These are phyloP conservation scores for Ecdyonurus torrentis DNA, from an alignment of 2,888 invertebrate genomes.

Conservation along the genomic window DNA sequence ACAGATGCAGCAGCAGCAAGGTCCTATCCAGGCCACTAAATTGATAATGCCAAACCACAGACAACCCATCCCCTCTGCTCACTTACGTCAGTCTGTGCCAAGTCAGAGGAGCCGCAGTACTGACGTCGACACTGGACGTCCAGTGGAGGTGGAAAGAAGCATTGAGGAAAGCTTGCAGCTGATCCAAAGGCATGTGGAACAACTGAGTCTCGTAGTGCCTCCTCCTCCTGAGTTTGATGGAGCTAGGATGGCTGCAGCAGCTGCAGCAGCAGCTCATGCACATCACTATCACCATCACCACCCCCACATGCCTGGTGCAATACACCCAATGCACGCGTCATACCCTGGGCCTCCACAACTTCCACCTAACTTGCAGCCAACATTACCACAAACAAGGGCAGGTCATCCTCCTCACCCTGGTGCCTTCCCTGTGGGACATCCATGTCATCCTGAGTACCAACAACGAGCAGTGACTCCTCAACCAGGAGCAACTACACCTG, in stretches of 20 bases:
- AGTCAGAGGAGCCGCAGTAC: slow-evolving; percentile 4
- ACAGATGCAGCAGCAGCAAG: background rate
- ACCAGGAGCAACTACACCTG: background rate
- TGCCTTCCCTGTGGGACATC: background rate
- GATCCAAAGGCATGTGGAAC: slow-evolving; percentile 23
- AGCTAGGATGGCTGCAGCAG: slow-evolving; percentile 23
- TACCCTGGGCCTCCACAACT: background rate
- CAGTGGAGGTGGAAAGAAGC: slow-evolving; percentile 17
- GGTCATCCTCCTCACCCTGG: background rate
- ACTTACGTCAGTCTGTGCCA: background rate
- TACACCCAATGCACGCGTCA: background rate
- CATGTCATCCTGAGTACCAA: background rate
- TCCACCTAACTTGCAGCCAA: background rate
- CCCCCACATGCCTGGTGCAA: background rate
- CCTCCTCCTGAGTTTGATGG: slow-evolving; percentile 41
- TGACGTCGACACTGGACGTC: slow-evolving; percentile 9
- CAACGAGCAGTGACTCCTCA: background rate
- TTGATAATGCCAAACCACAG: background rate
- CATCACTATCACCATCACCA: slow-evolving; percentile 12
- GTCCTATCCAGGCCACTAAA: background rate
- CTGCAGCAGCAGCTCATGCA: slow-evolving; percentile 18
- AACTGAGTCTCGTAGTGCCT: slow-evolving; percentile 31
- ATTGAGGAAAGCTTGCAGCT: slow-evolving; percentile 24
- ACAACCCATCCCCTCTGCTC: background rate
- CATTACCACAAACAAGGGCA: background rate